Conservation (phyloP, 2,888 invertebrate species). For the Idaea aversata region DNA sequence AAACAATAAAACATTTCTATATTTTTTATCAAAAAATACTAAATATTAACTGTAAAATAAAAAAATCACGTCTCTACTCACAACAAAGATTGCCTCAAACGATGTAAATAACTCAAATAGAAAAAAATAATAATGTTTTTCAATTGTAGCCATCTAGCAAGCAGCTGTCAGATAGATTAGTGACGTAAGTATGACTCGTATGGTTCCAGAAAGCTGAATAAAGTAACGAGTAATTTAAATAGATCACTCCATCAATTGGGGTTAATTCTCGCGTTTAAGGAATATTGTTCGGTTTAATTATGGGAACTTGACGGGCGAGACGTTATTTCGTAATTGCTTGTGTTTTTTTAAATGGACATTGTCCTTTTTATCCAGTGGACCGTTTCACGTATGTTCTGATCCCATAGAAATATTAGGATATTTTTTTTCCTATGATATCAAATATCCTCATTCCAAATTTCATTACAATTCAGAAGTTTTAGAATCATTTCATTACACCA, state of each 20-base stretch:
- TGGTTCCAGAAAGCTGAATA: conserved; percentile 78
- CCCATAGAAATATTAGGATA: too few relatives aligned
- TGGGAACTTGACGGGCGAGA: conserved; percentile 49
- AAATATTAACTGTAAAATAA: too few relatives aligned
- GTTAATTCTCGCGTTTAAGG: conserved; percentile 79
- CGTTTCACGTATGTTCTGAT: too few relatives aligned
- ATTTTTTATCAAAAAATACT: too few relatives aligned
- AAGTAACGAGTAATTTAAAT: conserved; percentile 76
- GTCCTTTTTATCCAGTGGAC: background rate
- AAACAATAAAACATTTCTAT: too few relatives aligned
- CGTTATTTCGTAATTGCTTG: conserved; percentile 38
- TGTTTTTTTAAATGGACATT: conserved; percentile 9
- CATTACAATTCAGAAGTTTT: too few relatives aligned
- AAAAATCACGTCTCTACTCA: too few relatives aligned
- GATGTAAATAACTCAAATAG: background rate
- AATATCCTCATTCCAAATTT: too few relatives aligned
- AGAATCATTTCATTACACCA: too few relatives aligned
- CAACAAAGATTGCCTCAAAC: too few relatives aligned
- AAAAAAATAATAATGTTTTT: conserved; percentile 4
- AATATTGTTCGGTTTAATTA: conserved; percentile 76
- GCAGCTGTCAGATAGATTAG: conserved; percentile 62
- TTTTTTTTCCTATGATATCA: too few relatives aligned
- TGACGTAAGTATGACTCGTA: conserved; percentile 51
- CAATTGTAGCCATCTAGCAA: conserved; percentile 9
- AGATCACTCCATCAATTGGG: conserved; percentile 79